Base-by-base conservation (phyloP, 2,797 vertebrate genomes). In the Malurus leucopterus region DNA sequence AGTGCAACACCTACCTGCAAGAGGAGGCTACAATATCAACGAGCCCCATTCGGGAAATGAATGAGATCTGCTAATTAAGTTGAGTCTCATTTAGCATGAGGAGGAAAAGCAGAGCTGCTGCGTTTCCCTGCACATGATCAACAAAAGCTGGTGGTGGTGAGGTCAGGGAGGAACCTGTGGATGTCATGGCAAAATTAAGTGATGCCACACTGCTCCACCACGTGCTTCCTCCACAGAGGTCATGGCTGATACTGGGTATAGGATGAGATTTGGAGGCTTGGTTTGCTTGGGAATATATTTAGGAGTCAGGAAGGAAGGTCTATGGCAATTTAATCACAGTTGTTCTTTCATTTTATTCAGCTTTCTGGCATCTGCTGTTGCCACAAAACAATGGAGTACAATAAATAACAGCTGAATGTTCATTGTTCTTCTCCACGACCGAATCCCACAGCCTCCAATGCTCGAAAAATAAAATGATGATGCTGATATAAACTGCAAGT, bases 341-440 rank as follows among this genome's bases (percentile, higher is more conserved):
- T 91, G 78, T 93, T 94, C 92, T 95, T 90, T 82, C 18, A 80
- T 89, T 94, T 94, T 91, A 50, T 93, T 90, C 93, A 92, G 94
- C 76, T 92, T 93, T 95, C 92, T 93, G 92, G 92, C 96, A 96
- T 96, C 95, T 96, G 94, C 93, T 91, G 88, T 94, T 93, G 89
- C 91, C 91, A 88, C 85, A 91, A 94, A 95, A 96, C 96, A 96
- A 96, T 96, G 74, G 90, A 93, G 57, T 73, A 78, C 89, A 92
- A 93, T 92, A 94, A 95, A 85, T 88, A 95, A 93, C 96, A 96
- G 94, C 93, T 96, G 96, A 96, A 90, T 22, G 2, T 57, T 92
- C 93, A 95, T 95, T 96, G 95, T 96, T 95, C 89, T 92, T 62
- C 82, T 67, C 86, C 89, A 92, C 73, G 61, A 79, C 88, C 14